Percentiles rank a stretch among this genome's conserved stretches.
These are phyloP conservation scores for Vireo griseus DNA, from an alignment of 2,797 vertebrate genomes.

Conservation along the genomic window DNA sequence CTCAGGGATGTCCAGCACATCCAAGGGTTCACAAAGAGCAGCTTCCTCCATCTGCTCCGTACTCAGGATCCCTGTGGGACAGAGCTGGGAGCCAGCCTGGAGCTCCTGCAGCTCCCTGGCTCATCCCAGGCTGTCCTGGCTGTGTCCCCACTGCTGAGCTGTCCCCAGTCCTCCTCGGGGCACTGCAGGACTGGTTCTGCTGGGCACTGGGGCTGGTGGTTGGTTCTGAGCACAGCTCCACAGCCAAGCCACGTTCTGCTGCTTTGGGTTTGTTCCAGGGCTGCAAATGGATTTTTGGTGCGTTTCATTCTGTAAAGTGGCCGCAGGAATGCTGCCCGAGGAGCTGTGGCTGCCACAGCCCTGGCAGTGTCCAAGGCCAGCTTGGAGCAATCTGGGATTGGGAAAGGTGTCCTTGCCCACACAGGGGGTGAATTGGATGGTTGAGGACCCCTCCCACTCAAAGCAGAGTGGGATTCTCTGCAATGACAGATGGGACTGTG, in stretches of 20 bases:
- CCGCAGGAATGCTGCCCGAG: not conserved
- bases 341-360: not conserved
- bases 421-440: not conserved
- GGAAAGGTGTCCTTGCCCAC: not conserved
- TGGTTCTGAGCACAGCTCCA: not conserved
- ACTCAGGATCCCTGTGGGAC: not conserved
- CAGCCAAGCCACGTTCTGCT: not conserved
- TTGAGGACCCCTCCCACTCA: not conserved
- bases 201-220: not conserved
- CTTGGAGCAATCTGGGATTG: not conserved
- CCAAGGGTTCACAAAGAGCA: not conserved
- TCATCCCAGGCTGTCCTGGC: not conserved
- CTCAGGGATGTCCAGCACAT: not conserved
- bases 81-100: not conserved
- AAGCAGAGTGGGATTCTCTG: not conserved
- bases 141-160: not conserved
- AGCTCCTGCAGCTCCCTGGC: not conserved
- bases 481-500: not conserved
- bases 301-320: accelerated
- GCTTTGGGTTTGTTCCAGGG: not conserved
- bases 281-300: not conserved
- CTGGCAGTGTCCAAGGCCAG: not conserved
- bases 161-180: not conserved
- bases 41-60: accelerated
- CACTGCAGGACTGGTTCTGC: not conserved